Evolutionary conservation across 2,888 invertebrate species (phyloP).

Genomic region (Drosophila neotestacea): DNA sequence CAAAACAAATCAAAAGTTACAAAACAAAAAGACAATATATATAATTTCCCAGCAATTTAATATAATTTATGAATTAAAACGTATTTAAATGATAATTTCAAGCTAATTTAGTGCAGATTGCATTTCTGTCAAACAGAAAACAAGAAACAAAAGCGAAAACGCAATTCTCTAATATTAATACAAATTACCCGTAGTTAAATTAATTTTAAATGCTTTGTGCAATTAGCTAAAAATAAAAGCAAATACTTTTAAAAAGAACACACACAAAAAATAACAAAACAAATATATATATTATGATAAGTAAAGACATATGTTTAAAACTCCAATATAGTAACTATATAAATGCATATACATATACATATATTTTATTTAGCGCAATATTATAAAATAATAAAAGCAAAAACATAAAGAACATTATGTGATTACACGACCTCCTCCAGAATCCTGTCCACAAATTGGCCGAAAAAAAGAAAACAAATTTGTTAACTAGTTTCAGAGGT

Average conservation of each 20-base stretch:
- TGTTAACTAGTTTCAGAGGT: conserved; percentile 35
- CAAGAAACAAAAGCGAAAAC: conserved; percentile 23
- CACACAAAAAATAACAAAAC: conserved; percentile 18
- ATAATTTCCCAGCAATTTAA: conserved; percentile 39
- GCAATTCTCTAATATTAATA: conserved; percentile 41
- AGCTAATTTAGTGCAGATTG: conserved; percentile 44
- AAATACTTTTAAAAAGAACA: conserved; percentile 30
- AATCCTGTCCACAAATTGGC: conserved; percentile 10
- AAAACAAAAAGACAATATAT: conserved; percentile 31
- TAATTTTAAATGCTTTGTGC: conserved; percentile 63
- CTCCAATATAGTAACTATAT: conserved; percentile 44
- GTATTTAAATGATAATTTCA: conserved; percentile 41
- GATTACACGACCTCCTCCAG: conserved; percentile 4
- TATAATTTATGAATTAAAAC: conserved; percentile 42
- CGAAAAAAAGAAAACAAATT: not conserved
- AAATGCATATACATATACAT: conserved; percentile 39
- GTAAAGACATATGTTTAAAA: conserved; percentile 43
- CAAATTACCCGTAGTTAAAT: conserved; percentile 60
- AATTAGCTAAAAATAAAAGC: conserved; percentile 53
- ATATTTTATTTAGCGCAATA: conserved; percentile 75
- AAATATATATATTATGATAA: conserved; percentile 34
- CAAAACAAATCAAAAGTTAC: conserved; percentile 4
- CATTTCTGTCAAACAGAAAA: conserved; percentile 78
- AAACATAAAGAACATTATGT: conserved; percentile 34
- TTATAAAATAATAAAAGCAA: conserved; percentile 61